Evolutionary conservation across 2,888 invertebrate genomes (phyloP).

Genomic region (Ophioninae sp.): DNA sequence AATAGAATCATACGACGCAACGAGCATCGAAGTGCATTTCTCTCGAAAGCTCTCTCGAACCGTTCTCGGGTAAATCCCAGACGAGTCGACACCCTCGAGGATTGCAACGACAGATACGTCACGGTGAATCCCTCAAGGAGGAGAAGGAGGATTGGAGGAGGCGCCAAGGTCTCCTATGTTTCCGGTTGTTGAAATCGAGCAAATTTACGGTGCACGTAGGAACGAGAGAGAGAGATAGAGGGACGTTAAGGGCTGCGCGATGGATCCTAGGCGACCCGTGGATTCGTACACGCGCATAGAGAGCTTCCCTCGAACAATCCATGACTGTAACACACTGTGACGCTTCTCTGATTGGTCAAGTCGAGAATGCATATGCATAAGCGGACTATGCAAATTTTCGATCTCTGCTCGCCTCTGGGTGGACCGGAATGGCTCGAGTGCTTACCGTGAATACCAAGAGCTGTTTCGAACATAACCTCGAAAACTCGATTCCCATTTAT

Average conservation of each 20-base stretch:
- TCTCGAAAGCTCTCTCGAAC: neutral
- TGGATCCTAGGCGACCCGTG: constrained; percentile 17
- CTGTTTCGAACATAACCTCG: constrained; percentile 10
- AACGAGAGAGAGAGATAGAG: constrained; percentile 40
- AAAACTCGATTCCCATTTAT: constrained; percentile 11
- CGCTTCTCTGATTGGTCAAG: constrained; percentile 66
- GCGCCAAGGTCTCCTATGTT: constrained; percentile 32
- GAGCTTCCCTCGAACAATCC: neutral
- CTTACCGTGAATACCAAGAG: constrained; percentile 14
- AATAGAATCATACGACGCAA: constrained; percentile 27
- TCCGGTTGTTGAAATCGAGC: constrained; percentile 35
- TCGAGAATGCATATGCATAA: constrained; percentile 66
- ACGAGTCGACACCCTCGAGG: constrained; percentile 34
- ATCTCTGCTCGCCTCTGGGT: constrained; percentile 19
- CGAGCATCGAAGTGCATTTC: neutral
- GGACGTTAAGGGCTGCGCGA: constrained; percentile 25
- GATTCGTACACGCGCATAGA: constrained; percentile 9
- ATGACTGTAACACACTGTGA: constrained; percentile 47
- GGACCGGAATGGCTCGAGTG: constrained; percentile 36
- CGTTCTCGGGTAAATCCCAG: neutral
- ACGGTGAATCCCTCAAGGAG: constrained; percentile 38
- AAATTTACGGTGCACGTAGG: constrained; percentile 34
- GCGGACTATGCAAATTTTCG: constrained; percentile 64
- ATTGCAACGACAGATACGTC: constrained; percentile 43
- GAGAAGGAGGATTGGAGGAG: constrained; percentile 16